Percentiles rank a stretch among this genome's conserved stretches.
phyloP scores from a whole-genome alignment of 2,113 vertebrate species.

The Antechinus stuartii region DNA sequence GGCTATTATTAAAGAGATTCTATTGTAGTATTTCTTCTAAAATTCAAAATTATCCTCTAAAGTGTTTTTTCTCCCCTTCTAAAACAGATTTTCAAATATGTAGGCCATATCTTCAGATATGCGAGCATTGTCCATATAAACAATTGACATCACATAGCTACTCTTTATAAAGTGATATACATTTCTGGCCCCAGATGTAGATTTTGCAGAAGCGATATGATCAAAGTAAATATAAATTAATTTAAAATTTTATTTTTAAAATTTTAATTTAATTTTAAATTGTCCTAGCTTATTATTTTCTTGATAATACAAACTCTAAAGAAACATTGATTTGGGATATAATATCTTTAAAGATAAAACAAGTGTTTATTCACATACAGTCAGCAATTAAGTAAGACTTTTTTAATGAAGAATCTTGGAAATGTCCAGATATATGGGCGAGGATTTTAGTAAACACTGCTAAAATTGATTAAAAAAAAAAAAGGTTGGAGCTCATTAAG shows the following conservation, averaged over 20 bases:
- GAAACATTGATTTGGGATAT: background rate
- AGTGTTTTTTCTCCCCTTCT: background rate
- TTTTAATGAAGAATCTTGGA: background rate
- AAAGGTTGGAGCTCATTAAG: background rate
- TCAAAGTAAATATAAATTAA: slow-evolving; percentile 27
- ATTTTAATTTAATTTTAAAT: background rate
- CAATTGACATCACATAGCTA: background rate
- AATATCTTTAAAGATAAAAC: slow-evolving; percentile 9
- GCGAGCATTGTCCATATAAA: background rate
- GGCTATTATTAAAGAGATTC: background rate
- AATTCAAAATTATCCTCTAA: background rate
- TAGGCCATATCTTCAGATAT: background rate
- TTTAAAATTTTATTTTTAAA: background rate
- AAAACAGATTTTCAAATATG: slow-evolving; percentile 27
- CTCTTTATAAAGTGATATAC: background rate
- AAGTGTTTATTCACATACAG: background rate
- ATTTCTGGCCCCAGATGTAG: background rate
- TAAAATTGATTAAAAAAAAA: background rate
- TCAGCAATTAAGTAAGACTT: slow-evolving; percentile 9
- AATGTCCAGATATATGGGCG: slow-evolving; percentile 10
- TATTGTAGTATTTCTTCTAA: background rate
- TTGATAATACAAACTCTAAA: slow-evolving; percentile 20
- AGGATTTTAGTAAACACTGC: background rate
- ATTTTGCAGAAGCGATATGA: slow-evolving; percentile 2
- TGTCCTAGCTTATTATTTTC: background rate